Percentiles rank a stretch among this genome's conserved stretches.
Conservation (phyloP, 2,888 invertebrate species). For the Acanthopleura granulata region DNA sequence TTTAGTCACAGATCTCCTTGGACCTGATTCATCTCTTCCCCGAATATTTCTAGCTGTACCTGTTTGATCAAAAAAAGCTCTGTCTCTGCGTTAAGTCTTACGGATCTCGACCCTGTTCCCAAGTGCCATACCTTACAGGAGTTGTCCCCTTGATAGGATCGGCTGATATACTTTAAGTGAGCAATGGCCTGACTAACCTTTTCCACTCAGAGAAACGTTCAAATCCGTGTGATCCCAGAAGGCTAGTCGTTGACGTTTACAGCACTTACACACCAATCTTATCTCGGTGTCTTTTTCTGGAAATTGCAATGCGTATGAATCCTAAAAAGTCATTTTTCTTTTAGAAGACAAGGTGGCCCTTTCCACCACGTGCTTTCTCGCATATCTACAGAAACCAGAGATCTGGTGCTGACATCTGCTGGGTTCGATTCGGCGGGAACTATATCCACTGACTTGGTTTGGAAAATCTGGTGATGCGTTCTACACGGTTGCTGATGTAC, state of each 20-base stretch:
- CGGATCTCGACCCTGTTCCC: neutral
- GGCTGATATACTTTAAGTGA: conserved; percentile 12
- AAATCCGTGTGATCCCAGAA: conserved; percentile 16
- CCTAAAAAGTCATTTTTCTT: neutral
- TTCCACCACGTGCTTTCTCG: neutral
- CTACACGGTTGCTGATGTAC: conserved; percentile 27
- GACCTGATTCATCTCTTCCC: neutral
- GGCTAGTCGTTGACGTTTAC: neutral
- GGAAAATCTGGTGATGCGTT: conserved; percentile 21
- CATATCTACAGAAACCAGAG: neutral
- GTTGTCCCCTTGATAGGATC: neutral
- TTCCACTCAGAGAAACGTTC: conserved; percentile 4
- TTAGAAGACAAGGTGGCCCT: neutral
- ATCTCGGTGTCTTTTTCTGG: conserved; percentile 14
- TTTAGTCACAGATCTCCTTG: neutral
- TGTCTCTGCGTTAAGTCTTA: neutral
- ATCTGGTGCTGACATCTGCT: conserved; percentile 17
- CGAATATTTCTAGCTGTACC: conserved; percentile 16
- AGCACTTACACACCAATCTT: neutral
- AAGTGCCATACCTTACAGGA: conserved; percentile 10
- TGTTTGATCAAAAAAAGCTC: conserved; percentile 2
- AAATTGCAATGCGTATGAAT: neutral
- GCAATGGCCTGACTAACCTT: conserved; percentile 15
- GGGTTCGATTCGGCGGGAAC: conserved; percentile 16
- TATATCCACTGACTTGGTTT: conserved; percentile 19